Conservation (phyloP, 2,113 vertebrate species). For the Oncorhynchus masou region DNA sequence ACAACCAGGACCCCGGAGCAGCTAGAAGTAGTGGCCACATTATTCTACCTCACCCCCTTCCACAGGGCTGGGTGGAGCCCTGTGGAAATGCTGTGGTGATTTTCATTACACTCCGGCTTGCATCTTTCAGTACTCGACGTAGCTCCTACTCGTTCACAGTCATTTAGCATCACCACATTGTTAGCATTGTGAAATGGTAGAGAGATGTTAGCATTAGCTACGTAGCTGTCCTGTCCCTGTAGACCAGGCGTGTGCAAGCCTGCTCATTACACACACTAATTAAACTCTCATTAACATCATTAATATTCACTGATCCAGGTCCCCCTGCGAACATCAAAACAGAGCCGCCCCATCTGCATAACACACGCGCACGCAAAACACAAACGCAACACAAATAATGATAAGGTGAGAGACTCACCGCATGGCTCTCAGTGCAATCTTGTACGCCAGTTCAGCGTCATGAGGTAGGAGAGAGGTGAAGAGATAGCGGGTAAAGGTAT, state of each 20-base stretch:
- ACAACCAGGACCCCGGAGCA: constrained; percentile 67
- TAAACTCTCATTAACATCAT: constrained; percentile 75
- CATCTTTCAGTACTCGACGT: no score
- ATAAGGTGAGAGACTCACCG: constrained; percentile 77
- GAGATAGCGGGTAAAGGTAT: constrained; percentile 99
- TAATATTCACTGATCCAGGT: constrained; percentile 75
- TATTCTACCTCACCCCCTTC: constrained; percentile 72
- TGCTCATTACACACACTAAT: constrained; percentile 71
- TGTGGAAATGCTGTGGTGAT: background rate
- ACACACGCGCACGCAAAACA: constrained; percentile 41
- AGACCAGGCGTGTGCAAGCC: constrained; percentile 33
- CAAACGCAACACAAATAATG: constrained; percentile 14
- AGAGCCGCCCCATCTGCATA: constrained; percentile 41
- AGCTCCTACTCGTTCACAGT: constrained; percentile 36
- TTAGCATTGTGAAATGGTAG: constrained; percentile 8
- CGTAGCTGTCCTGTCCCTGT: constrained; percentile 49
- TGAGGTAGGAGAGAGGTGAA: constrained; percentile 99
- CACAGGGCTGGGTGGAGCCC: constrained; percentile 48
- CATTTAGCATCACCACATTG: constrained; percentile 19
- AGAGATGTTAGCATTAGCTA: constrained; percentile 11
- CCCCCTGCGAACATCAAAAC: constrained; percentile 62
- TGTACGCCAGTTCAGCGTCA: constrained; percentile 99
- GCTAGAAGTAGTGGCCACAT: constrained; percentile 67
- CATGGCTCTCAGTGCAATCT: constrained; percentile 99
- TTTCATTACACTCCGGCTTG: background rate